Conservation (phyloP, 2,113 vertebrate species). For the Cettia cetti region DNA sequence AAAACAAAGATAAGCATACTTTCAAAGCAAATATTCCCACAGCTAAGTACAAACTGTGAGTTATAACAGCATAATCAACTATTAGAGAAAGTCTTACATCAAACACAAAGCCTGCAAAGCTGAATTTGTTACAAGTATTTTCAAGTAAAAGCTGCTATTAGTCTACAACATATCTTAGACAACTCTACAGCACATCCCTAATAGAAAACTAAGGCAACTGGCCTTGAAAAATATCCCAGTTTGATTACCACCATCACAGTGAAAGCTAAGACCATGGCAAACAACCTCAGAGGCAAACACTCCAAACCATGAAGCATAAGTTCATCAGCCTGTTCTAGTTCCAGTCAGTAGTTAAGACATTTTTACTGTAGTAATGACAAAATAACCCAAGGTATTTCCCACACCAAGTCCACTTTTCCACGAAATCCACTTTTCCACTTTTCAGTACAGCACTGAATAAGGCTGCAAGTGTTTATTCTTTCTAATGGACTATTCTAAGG, state of each 20-base stretch:
- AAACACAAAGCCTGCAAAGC: neutral
- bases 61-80: neutral
- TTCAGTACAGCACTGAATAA: neutral
- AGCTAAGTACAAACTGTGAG: neutral
- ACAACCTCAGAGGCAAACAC: neutral
- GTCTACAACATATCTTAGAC: neutral
- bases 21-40: conserved; percentile 1
- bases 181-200: neutral
- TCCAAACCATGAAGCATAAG: neutral
- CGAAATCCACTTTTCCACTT: no score
- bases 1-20: neutral
- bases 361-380: neutral
- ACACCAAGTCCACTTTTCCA: neutral
- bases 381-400: neutral
- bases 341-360: neutral
- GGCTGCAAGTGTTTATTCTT: neutral
- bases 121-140: neutral
- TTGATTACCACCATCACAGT: neutral
- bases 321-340: neutral
- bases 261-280: neutral
- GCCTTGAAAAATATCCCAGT: neutral
- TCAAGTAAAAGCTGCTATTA: neutral
- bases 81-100: neutral
- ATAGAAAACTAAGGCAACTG: neutral
- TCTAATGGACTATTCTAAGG: neutral